Base-by-base conservation (phyloP, 1,140 invertebrate genomes). In the Mylabris phalerata region DNA sequence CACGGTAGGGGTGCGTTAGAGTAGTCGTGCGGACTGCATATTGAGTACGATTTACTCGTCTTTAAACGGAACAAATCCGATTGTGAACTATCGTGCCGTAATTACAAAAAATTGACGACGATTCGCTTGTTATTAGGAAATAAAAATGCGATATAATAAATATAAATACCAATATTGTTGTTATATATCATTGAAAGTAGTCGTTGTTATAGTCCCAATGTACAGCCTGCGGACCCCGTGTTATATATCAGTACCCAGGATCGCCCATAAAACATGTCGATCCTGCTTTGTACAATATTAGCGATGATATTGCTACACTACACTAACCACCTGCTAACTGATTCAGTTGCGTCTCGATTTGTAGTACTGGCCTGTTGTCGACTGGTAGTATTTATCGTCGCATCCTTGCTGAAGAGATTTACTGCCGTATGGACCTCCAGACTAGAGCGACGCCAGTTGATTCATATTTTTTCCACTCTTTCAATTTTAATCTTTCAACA, bases 291-390 rank as follows among this genome's bases (percentile, higher is more conserved):
- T 48, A 57, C 46, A 43, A 44, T 46, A 57, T 43, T 44, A 49
- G 46, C 55, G 48, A 46, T 25, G 55, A 43, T 57, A 46, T 47
- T 56, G 48, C 46, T 57, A 46, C 24, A 48, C 46, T 32, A 32
- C 55, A 57, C 57, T 59, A 59, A 63, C 52, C 57, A 63, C 61
- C 61, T 63, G 61, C 57, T 63, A 63, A 63, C 61, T 63, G 57
- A 57, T 57, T 63, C 57, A 59, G 52, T 56, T 63, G 57, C 61
- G 48, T 59, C 52, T 63, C 61, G 61, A 63, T 63, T 63, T 63
- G 32, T 19, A 19, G 61, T 63, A 59, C 56, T 63, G 49, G 52
- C 55, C 58, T 63, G 61, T 62, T 57, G 46, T 25, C 52, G 32
- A 7, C 32, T 32, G 32, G 32, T 45, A 46, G 51, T 62, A 62